phyloP scores from a whole-genome alignment of 2,888 invertebrate species.

The Clanis bilineata region DNA sequence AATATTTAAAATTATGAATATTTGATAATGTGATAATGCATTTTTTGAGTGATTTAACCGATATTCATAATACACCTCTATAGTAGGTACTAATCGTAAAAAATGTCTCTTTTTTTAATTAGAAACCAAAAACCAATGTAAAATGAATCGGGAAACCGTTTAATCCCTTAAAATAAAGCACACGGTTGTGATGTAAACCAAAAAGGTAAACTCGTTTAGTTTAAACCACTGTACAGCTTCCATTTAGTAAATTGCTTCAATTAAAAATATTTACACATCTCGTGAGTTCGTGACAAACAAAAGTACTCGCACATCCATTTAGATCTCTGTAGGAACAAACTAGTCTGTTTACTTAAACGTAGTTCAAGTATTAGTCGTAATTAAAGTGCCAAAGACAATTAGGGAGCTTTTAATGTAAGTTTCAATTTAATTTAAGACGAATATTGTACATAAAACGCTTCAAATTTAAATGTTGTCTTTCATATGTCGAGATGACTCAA shows the following conservation, averaged over 20 bases:
- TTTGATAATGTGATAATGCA: too few relatives aligned
- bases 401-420: slow-evolving; percentile 73
- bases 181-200: not conserved
- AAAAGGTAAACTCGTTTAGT: not conserved
- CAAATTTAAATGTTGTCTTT: slow-evolving; percentile 63
- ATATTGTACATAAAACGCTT: slow-evolving; percentile 64
- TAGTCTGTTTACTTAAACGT: slow-evolving; percentile 20
- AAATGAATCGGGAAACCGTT: too few relatives aligned
- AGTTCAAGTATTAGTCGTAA: slow-evolving; percentile 47
- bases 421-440: slow-evolving; percentile 43
- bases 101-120: too few relatives aligned
- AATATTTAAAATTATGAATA: too few relatives aligned
- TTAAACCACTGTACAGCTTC: not conserved
- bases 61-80: too few relatives aligned
- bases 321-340: slow-evolving; percentile 7
- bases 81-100: too few relatives aligned
- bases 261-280: slow-evolving; percentile 3
- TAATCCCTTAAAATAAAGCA: slow-evolving; percentile 6
- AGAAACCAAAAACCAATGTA: too few relatives aligned
- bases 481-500: slow-evolving; percentile 62
- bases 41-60: too few relatives aligned
- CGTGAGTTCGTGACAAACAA: not conserved
- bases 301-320: slow-evolving; percentile 8
- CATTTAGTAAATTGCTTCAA: slow-evolving; percentile 1
- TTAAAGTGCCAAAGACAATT: slow-evolving; percentile 76